A percentile compares a stretch with the other conserved stretches of the same genome.
Evolutionary conservation across 2,888 invertebrate genomes (phyloP).

Genomic region (Odontomyia ornata): DNA sequence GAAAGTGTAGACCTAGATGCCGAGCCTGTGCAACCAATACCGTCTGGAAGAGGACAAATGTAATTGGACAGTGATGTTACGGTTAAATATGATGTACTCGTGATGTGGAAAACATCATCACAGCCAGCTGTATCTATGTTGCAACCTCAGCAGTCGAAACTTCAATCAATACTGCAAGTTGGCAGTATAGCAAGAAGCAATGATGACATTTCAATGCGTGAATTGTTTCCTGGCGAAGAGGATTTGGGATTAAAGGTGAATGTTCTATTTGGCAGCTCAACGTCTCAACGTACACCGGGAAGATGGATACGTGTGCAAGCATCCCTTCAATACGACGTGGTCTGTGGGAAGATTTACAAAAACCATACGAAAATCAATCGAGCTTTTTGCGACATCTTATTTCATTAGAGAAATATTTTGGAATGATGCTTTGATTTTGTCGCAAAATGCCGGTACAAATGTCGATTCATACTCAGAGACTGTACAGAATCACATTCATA

Average conservation of each 20-base stretch:
- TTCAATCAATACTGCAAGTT: slow-evolving; percentile 61
- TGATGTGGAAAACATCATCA: slow-evolving; percentile 49
- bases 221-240: slow-evolving; percentile 83
- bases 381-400: no score
- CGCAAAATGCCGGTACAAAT: no score
- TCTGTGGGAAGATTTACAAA: no score
- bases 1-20: background rate
- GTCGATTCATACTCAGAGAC: no score
- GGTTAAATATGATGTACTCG: slow-evolving; percentile 61
- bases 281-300: no score
- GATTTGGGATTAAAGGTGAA: slow-evolving; percentile 76
- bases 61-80: slow-evolving; percentile 58
- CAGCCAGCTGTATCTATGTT: slow-evolving; percentile 50
- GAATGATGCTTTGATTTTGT: no score
- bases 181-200: slow-evolving; percentile 45
- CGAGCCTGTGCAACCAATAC: background rate
- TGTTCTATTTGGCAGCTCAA: no score
- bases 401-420: no score
- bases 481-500: no score
- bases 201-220: slow-evolving; percentile 77
- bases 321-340: no score
- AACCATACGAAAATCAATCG: no score
- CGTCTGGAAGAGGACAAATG: slow-evolving; percentile 52
- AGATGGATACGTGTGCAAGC: no score
- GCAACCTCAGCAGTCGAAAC: slow-evolving; percentile 56